Evolutionary conservation across 2,113 vertebrate species (phyloP), one percentile per base, ranked within the genome.

Genomic region (Embiotoca jacksoni): DNA sequence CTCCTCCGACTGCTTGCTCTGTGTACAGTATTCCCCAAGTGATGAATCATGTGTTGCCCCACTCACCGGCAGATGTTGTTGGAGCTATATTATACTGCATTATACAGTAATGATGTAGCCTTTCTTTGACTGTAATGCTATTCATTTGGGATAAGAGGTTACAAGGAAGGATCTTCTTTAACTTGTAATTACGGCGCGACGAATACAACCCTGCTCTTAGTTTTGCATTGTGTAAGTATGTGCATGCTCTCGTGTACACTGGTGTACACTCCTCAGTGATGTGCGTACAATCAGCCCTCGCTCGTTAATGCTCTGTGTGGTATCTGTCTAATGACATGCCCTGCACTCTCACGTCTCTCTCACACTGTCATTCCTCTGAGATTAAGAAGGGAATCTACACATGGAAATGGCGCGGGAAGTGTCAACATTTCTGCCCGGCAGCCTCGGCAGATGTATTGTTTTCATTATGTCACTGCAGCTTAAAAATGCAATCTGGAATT

Each of bases 371-470:
- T 56, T 61, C 30, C 39, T 55, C 44, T 7, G 30, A 59, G 77
- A 82, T 78, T 57, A 69, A 35, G 33, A 63, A 52, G 59, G 53
- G 59, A 66, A 73, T 59, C 66, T 78, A 72, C 60, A 63, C 68
- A 37, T 44, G 68, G 46, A 80, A 76, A 86, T 41, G 44, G 61
- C 2, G 15, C 37, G 61, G 77, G 80, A 80, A 57, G 49, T 79
- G 80, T 80, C 69, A 72, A 66, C 53, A 71, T 55, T 54, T 76
- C 80, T 75, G 61, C 54, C 72, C 37, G 36, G 63, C 75, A 71
- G 75, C 54, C 70, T 84, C 54, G 16, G 64, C 68, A 52, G 82
- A 86, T 59, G 52, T 59, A 89, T 82, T 83, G 70, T 89, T 88
- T 86, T 78, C 75, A 85, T 83, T 73, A 78, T 65, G 66, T 46